These are phyloP conservation scores for Diaphora mendica DNA, from an alignment of 2,888 invertebrate species.

Conservation along the genomic window DNA sequence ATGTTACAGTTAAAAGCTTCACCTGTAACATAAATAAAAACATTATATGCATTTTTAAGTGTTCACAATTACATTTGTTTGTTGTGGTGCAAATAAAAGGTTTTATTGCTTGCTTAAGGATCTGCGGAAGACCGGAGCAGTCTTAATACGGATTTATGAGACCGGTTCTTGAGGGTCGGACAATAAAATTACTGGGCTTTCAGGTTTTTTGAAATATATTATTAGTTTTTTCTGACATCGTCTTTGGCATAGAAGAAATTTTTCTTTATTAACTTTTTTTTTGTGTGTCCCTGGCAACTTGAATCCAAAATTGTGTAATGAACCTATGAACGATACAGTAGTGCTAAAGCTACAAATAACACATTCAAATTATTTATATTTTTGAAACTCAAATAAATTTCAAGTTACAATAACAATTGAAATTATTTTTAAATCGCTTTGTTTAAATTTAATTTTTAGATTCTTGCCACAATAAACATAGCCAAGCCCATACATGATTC, in stretches of 20 bases:
- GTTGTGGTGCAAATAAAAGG: constrained; percentile 21
- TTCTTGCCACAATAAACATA: neutral
- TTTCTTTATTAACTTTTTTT: neutral
- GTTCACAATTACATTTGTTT: constrained; percentile 27
- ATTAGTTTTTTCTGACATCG: neutral
- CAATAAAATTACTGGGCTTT: constrained; percentile 3
- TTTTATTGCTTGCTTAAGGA: constrained; percentile 25
- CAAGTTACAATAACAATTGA: neutral
- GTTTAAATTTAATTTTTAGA: too few relatives aligned
- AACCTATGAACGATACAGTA: too few relatives aligned
- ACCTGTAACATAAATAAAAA: neutral
- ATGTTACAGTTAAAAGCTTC: neutral
- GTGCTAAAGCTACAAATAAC: neutral
- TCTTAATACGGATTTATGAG: constrained; percentile 38
- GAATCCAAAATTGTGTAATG: too few relatives aligned
- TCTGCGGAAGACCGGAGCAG: constrained; percentile 19
- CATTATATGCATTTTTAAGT: constrained; percentile 13
- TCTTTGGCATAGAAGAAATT: neutral
- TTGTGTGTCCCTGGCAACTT: neutral
- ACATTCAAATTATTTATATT: neutral
- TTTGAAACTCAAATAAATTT: neutral
- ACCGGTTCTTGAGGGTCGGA: constrained; percentile 19
- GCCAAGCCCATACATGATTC: neutral
- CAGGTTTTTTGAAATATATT: neutral
- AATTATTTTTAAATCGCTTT: neutral